phyloP scores from a whole-genome alignment of 2,888 invertebrate genomes.

The Lottia gigantea region DNA sequence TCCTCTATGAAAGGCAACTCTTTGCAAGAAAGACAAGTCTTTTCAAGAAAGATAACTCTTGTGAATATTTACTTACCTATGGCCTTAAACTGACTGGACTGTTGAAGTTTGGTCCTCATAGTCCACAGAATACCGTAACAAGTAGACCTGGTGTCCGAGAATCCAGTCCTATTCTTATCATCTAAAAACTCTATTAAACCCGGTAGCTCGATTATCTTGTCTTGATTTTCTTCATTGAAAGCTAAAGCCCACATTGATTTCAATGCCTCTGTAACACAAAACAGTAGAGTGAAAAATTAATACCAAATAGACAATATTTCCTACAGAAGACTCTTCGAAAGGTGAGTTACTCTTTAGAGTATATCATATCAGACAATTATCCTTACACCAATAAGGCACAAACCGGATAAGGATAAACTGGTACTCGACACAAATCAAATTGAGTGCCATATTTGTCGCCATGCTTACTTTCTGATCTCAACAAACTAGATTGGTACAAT shows the following conservation, averaged over 20 bases:
- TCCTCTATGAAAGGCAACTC: no score
- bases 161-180: conserved; percentile 20
- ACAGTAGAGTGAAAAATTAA: no score
- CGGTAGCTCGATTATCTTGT: conserved; percentile 35
- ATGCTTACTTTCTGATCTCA: no score
- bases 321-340: no score
- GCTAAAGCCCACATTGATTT: conserved; percentile 44
- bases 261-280: conserved; percentile 31
- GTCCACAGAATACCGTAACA: conserved; percentile 46
- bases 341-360: no score
- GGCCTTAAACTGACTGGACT: conserved; percentile 26
- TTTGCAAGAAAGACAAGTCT: not conserved
- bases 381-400: no score
- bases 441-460: not conserved
- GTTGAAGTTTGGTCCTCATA: conserved; percentile 32
- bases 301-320: no score
- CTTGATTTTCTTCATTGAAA: conserved; percentile 44
- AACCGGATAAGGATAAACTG: no score
- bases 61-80: conserved; percentile 30
- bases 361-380: no score
- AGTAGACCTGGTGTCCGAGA: conserved; percentile 26
- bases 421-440: no score
- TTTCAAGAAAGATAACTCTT: not conserved
- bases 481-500: no score
- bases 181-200: conserved; percentile 32